Evolutionary conservation across 1,140 invertebrate species (phyloP).

Genomic region (Calliopsis andreniformis): DNA sequence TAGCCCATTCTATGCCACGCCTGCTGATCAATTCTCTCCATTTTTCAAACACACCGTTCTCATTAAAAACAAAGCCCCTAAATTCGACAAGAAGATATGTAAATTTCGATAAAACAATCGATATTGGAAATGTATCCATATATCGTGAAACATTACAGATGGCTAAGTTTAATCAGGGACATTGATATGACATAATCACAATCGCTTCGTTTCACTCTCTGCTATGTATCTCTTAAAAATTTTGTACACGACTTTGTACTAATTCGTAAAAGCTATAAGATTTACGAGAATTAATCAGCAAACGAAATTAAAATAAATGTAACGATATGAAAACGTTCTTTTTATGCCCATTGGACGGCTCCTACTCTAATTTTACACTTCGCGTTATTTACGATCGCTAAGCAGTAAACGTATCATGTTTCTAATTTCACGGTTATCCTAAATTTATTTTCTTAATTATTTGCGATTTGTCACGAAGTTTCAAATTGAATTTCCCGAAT

Average conservation of each 20-base stretch:
- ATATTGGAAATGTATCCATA: neutral
- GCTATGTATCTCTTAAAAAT: neutral
- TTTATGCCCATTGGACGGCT: constrained; percentile 74
- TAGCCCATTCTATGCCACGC: too few species aligned
- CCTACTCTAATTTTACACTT: constrained; percentile 72
- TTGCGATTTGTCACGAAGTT: constrained; percentile 21
- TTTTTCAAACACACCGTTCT: neutral
- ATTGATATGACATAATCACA: constrained; percentile 14
- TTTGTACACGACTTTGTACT: neutral
- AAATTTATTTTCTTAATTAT: constrained; percentile 8
- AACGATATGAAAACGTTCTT: constrained; percentile 60
- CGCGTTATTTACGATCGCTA: constrained; percentile 59
- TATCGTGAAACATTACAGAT: too few species aligned
- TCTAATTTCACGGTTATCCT: constrained; percentile 41
- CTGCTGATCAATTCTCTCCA: constrained; percentile 53
- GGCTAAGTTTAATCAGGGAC: too few species aligned
- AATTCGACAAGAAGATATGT: constrained; percentile 39
- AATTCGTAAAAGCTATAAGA: neutral
- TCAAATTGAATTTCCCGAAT: constrained; percentile 23
- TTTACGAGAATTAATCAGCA: constrained; percentile 30
- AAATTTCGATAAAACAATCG: constrained; percentile 4
- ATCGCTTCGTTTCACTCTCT: neutral
- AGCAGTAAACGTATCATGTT: constrained; percentile 57
- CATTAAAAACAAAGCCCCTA: neutral
- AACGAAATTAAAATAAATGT: constrained; percentile 38